Evolutionary conservation across 2,113 vertebrate genomes (phyloP).

Genomic region (Coreoperca whiteheadi): DNA sequence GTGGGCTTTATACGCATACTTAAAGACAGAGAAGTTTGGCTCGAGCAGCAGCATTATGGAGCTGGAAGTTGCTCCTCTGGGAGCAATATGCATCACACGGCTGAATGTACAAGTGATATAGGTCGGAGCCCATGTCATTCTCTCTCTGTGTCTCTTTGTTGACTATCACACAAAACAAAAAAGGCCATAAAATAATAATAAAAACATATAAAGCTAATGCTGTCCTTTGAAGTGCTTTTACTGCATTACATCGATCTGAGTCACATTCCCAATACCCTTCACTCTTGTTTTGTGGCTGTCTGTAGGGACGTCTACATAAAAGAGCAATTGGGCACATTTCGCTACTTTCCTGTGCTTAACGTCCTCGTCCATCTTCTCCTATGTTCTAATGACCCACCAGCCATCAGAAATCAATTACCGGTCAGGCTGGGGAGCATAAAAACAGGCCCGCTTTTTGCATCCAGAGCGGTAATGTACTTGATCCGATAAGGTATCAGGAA

Average conservation of each 20-base stretch:
- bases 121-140: not conserved
- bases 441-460: slow-evolving; percentile 22
- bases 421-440: slow-evolving; percentile 45
- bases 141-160: slow-evolving; percentile 8
- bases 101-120: slow-evolving; percentile 42
- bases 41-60: slow-evolving; percentile 19
- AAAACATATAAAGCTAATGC: slow-evolving; percentile 13
- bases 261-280: slow-evolving; percentile 48
- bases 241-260: slow-evolving; percentile 34
- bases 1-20: not conserved
- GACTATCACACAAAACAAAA: slow-evolving; percentile 15
- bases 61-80: slow-evolving; percentile 50
- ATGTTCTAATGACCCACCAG: slow-evolving; percentile 39
- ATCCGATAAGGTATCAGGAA: slow-evolving; percentile 49
- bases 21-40: slow-evolving; percentile 32
- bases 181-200: slow-evolving; percentile 31
- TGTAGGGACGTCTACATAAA: slow-evolving; percentile 50
- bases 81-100: slow-evolving; percentile 47
- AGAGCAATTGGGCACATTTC: slow-evolving; percentile 42
- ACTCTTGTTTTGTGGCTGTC: slow-evolving; percentile 17
- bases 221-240: slow-evolving; percentile 41
- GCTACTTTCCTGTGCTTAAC: slow-evolving; percentile 46
- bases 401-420: slow-evolving; percentile 66
- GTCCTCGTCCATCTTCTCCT: slow-evolving; percentile 58
- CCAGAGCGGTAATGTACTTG: slow-evolving; percentile 48